Conservation (phyloP, 23 tunicate genomes). For the Styela plicata region DNA sequence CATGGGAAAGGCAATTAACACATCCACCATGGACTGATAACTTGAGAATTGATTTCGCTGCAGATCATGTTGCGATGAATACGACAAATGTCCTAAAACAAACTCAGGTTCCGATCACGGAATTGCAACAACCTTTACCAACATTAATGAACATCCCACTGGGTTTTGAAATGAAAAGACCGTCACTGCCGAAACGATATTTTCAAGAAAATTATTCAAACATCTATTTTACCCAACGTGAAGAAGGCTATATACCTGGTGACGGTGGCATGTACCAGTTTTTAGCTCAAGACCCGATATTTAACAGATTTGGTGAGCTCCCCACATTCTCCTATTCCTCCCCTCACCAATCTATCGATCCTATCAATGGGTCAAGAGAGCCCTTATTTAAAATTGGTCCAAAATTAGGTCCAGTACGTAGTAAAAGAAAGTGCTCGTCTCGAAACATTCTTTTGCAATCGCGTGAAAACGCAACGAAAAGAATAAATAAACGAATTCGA, state of each 20-base stretch:
- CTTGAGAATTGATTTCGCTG: not conserved
- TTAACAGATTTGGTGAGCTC: not conserved
- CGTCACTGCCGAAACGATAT: not conserved
- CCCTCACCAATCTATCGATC: not conserved
- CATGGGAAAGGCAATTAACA: slow-evolving; percentile 63
- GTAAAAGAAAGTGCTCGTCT: not conserved
- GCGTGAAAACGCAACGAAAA: not conserved
- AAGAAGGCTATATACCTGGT: not conserved
- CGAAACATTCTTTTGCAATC: not conserved
- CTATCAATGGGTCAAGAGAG: not conserved
- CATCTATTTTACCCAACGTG: not conserved
- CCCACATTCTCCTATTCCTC: not conserved
- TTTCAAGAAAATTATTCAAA: not conserved
- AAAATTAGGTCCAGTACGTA: not conserved
- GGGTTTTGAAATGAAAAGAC: not conserved
- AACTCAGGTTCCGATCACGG: slow-evolving; percentile 27
- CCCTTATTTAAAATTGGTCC: not conserved
- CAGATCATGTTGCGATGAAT: slow-evolving; percentile 38
- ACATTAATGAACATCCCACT: not conserved
- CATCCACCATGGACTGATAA: slow-evolving; percentile 25
- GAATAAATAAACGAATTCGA: not conserved
- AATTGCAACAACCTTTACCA: not conserved
- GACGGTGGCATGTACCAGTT: not conserved
- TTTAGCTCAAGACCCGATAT: not conserved
- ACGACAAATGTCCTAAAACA: slow-evolving; percentile 44